Percentiles rank a stretch among this genome's conserved stretches.
Conservation (phyloP, 2,797 vertebrate genomes). For the Dendrocincla tyrannina region DNA sequence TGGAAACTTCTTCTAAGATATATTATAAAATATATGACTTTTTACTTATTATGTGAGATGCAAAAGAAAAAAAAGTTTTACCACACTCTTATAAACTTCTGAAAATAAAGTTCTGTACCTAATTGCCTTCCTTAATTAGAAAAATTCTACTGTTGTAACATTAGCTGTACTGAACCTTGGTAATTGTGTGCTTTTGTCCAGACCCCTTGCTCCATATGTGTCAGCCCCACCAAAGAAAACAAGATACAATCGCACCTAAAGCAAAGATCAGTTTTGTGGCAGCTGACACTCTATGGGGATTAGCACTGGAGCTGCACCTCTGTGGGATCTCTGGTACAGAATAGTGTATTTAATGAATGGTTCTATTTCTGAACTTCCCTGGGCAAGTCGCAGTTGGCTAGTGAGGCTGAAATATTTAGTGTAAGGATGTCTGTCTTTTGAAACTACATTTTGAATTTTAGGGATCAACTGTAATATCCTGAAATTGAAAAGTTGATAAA, state of each 20-base stretch:
- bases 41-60: fast-evolving
- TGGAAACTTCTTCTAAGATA: not conserved
- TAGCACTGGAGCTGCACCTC: not conserved
- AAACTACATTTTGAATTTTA: not conserved
- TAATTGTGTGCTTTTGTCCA: not conserved
- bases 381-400: not conserved
- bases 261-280: not conserved
- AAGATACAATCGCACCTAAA: not conserved
- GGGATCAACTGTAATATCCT: not conserved
- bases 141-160: not conserved
- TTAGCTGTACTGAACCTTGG: not conserved
- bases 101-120: not conserved
- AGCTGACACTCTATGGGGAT: not conserved
- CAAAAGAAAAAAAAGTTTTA: not conserved
- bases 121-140: not conserved
- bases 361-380: not conserved
- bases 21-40: not conserved
- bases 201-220: not conserved
- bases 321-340: not conserved
- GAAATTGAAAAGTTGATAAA: not conserved
- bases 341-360: not conserved
- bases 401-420: not conserved
- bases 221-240: not conserved
- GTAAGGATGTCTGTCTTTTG: not conserved
- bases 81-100: not conserved